These are phyloP conservation scores for Idaea biselata DNA, from an alignment of 2,888 invertebrate species.

Conservation along the genomic window DNA sequence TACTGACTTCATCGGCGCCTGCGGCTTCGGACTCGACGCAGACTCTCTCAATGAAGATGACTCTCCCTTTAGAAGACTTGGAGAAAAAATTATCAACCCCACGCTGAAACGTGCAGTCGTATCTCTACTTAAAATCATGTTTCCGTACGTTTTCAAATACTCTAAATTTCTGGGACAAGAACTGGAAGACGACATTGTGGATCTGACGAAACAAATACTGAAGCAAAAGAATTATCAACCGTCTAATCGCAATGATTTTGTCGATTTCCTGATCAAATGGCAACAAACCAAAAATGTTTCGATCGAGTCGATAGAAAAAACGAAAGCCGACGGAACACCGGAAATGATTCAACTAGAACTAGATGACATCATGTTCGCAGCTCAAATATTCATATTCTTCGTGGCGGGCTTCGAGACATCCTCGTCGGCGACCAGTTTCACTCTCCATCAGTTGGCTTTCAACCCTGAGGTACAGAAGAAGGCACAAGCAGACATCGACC, in stretches of 20 bases:
- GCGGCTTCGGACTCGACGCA: conserved; percentile 57
- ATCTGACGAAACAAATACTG: conserved; percentile 38
- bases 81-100: conserved; percentile 40
- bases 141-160: conserved; percentile 43
- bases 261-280: conserved; percentile 49
- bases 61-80: conserved; percentile 52
- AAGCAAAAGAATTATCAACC: conserved; percentile 45
- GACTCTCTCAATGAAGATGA: conserved; percentile 52
- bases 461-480: conserved; percentile 49
- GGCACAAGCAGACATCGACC: conserved; percentile 51
- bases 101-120: conserved; percentile 32
- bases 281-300: conserved; percentile 40
- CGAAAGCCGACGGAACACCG: conserved; percentile 41
- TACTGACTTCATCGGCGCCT: conserved; percentile 61
- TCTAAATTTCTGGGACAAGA: conserved; percentile 40
- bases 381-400: conserved; percentile 61
- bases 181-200: conserved; percentile 46
- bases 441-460: conserved; percentile 57
- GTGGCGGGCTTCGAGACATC: conserved; percentile 75
- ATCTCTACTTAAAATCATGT: conserved; percentile 41
- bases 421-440: conserved; percentile 61
- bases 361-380: conserved; percentile 45
- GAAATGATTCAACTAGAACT: conserved; percentile 41
- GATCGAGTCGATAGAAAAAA: conserved; percentile 43
- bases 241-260: conserved; percentile 51